These are phyloP conservation scores for Drosophila basisetae DNA, from an alignment of 2,888 invertebrate genomes.

Conservation along the genomic window DNA sequence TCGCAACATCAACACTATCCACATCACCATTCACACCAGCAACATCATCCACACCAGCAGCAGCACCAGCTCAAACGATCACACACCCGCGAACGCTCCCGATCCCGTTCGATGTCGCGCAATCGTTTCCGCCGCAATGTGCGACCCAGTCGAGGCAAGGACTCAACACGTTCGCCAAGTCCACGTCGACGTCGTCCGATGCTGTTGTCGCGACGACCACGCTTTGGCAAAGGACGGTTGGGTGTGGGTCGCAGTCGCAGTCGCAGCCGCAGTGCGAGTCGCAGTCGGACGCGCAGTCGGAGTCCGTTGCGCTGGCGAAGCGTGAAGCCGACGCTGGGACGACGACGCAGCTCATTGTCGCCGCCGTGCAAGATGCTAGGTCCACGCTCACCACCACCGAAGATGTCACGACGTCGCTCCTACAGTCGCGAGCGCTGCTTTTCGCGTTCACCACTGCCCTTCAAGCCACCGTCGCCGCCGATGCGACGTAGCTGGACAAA, in stretches of 20 bases:
- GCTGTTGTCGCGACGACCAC: conserved; percentile 59
- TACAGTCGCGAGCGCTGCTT: conserved; percentile 78
- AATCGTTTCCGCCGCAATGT: conserved; percentile 52
- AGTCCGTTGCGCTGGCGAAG: conserved; percentile 72
- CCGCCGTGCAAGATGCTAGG: conserved; percentile 54
- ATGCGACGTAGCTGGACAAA: conserved; percentile 81
- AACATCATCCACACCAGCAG: not conserved
- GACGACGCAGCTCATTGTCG: conserved; percentile 69
- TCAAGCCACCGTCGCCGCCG: conserved; percentile 84
- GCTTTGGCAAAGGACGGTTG: conserved; percentile 41
- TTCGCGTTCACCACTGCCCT: conserved; percentile 83
- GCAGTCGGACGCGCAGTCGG: conserved; percentile 80
- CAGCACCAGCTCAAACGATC: conserved; percentile 40
- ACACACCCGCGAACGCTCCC: conserved; percentile 40
- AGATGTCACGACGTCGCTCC: conserved; percentile 66
- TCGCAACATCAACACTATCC: conserved; percentile 2
- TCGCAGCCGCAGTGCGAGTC: conserved; percentile 73
- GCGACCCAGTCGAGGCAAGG: conserved; percentile 46
- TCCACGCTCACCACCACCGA: conserved; percentile 74
- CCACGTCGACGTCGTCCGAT: conserved; percentile 63
- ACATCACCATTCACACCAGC: conserved; percentile 16
- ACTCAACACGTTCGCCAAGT: conserved; percentile 58
- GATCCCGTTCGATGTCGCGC: conserved; percentile 59
- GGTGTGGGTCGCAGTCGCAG: conserved; percentile 51
- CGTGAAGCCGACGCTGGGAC: conserved; percentile 20